Evolutionary conservation across 2,888 invertebrate species (phyloP).

Genomic region (Opisthograptis luteolata): DNA sequence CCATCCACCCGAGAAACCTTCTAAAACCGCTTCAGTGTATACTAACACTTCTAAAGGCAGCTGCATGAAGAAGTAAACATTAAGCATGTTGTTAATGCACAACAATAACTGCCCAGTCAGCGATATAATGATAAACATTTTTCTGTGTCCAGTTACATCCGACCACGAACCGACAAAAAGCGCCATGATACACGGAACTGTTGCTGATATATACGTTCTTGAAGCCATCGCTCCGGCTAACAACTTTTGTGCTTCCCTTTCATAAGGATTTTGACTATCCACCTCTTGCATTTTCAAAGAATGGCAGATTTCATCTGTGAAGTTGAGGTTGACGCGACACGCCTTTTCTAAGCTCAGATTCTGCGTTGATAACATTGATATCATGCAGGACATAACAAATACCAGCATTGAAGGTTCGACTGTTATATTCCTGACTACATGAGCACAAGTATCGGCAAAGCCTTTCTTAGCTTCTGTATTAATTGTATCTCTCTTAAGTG

Average conservation of each 20-base stretch:
- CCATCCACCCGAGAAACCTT: conserved; percentile 91
- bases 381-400: conserved; percentile 56
- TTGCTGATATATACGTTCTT: conserved; percentile 92
- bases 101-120: conserved; percentile 88
- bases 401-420: conserved; percentile 65
- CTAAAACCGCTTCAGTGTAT: conserved; percentile 89
- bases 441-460: conserved; percentile 43
- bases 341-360: conserved; percentile 93
- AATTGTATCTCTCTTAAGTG: conserved; percentile 29
- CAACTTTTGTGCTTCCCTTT: conserved; percentile 86
- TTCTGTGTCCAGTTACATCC: conserved; percentile 86
- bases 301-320: conserved; percentile 87
- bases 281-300: conserved; percentile 88
- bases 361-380: conserved; percentile 89
- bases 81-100: conserved; percentile 88
- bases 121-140: conserved; percentile 90
- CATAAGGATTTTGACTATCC: conserved; percentile 75
- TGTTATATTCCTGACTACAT: conserved; percentile 55
- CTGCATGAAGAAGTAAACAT: conserved; percentile 89
- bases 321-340: conserved; percentile 91
- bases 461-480: conserved; percentile 36
- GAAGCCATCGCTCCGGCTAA: conserved; percentile 90
- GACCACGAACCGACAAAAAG: conserved; percentile 92
- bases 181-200: conserved; percentile 89
- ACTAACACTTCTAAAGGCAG: conserved; percentile 90